These are phyloP conservation scores for Pimpla rufipes DNA, from an alignment of 2,888 invertebrate species.

Conservation along the genomic window DNA sequence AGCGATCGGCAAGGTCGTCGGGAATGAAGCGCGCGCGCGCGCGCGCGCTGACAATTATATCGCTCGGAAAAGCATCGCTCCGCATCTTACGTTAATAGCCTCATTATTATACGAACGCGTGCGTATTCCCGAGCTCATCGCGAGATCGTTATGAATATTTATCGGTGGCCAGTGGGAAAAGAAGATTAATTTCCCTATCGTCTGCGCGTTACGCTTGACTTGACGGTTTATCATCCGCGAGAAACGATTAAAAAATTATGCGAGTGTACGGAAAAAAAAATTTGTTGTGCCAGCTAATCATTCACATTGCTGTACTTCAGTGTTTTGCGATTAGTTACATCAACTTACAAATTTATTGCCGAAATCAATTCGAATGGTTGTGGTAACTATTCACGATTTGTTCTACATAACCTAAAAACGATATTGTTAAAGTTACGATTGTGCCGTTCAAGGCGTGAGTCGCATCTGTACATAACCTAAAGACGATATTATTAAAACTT, in stretches of 20 bases:
- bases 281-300: too few relatives aligned
- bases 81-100: slow-evolving; percentile 54
- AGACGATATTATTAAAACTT: too few relatives aligned
- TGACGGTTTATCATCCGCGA: slow-evolving; percentile 23
- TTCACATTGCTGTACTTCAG: too few relatives aligned
- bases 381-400: too few relatives aligned
- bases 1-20: slow-evolving; percentile 61
- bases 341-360: too few relatives aligned
- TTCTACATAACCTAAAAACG: too few relatives aligned
- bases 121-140: slow-evolving; percentile 52
- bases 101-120: slow-evolving; percentile 48
- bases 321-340: too few relatives aligned
- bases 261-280: too few relatives aligned
- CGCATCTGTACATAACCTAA: too few relatives aligned
- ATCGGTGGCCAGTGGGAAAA: slow-evolving; percentile 48
- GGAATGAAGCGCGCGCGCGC: slow-evolving; percentile 35
- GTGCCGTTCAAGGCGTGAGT: too few relatives aligned
- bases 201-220: slow-evolving; percentile 28
- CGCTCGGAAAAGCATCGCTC: slow-evolving; percentile 49
- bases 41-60: slow-evolving; percentile 57
- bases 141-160: slow-evolving; percentile 54
- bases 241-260: not conserved
- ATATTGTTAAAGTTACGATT: too few relatives aligned
- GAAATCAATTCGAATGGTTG: too few relatives aligned
- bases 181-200: slow-evolving; percentile 59